Evolutionary conservation across 2,888 invertebrate genomes (phyloP).

Genomic region (Diplazon laetatorius): DNA sequence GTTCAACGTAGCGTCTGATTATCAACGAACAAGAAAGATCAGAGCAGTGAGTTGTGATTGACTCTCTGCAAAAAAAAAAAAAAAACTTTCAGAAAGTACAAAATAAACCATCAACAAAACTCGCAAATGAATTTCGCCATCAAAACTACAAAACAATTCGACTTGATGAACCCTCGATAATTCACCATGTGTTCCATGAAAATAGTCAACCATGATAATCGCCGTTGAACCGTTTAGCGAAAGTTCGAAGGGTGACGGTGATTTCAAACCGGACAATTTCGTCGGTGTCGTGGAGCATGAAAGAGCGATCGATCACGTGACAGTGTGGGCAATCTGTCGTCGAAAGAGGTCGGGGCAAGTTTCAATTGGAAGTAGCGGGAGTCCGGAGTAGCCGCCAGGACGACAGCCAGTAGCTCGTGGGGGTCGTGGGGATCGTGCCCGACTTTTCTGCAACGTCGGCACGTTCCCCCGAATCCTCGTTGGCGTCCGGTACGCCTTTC

Average conservation of each 20-base stretch:
- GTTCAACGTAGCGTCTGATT: too few relatives aligned
- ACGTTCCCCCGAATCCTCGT: slow-evolving; percentile 60
- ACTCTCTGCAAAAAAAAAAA: neutral
- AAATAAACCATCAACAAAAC: neutral
- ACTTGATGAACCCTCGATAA: neutral
- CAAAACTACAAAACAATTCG: neutral
- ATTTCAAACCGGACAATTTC: slow-evolving; percentile 46
- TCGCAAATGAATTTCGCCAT: too few relatives aligned
- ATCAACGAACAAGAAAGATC: too few relatives aligned
- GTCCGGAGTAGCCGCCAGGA: slow-evolving; percentile 17
- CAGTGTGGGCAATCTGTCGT: slow-evolving; percentile 57
- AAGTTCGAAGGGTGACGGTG: slow-evolving; percentile 4
- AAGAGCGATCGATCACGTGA: slow-evolving; percentile 57
- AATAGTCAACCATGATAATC: neutral
- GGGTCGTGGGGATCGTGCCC: slow-evolving; percentile 48
- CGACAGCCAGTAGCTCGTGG: slow-evolving; percentile 39
- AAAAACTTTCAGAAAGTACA: neutral
- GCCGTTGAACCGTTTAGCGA: neutral
- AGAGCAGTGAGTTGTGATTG: too few relatives aligned
- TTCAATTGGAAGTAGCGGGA: slow-evolving; percentile 54
- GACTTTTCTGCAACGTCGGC: slow-evolving; percentile 68
- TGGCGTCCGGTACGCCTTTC: slow-evolving; percentile 50
- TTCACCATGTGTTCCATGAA: neutral
- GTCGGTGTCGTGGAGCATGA: slow-evolving; percentile 45
- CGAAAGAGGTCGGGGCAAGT: slow-evolving; percentile 58